phyloP scores from a whole-genome alignment of 2,797 vertebrate species.

The Meriones psammophilus region DNA sequence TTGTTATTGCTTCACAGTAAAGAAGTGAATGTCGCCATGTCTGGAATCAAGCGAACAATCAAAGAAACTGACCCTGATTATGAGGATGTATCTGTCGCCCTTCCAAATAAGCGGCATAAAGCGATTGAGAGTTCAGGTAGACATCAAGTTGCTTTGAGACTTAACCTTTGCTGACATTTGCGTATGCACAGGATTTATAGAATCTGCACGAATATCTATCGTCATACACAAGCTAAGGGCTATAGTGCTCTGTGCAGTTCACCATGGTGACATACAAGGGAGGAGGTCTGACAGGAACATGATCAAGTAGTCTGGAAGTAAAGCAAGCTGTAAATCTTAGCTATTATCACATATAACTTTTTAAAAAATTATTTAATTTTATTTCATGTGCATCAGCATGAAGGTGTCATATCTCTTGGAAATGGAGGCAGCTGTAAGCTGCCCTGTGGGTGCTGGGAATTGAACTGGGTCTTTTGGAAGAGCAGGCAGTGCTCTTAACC shows the following conservation, averaged over 20 bases:
- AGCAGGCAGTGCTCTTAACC: too few species aligned
- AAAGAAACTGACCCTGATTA: constrained; percentile 98
- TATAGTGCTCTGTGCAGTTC: not conserved
- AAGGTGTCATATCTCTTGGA: too few species aligned
- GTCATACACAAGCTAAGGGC: not conserved
- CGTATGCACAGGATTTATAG: not conserved
- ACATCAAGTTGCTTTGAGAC: constrained; percentile 59
- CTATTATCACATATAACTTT: not conserved
- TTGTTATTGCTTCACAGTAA: constrained; percentile 65
- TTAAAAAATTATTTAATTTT: too few species aligned
- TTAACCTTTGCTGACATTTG: constrained; percentile 45
- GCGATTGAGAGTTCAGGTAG: constrained; percentile 94
- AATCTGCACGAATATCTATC: not conserved
- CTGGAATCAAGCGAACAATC: constrained; percentile 96
- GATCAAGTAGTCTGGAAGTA: not conserved
- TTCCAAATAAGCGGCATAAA: constrained; percentile 95
- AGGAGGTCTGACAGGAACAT: not conserved
- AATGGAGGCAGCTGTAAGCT: too few species aligned
- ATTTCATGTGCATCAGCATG: too few species aligned
- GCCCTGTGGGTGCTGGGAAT: too few species aligned
- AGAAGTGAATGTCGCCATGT: constrained; percentile 90
- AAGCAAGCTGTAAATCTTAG: not conserved
- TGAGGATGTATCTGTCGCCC: constrained; percentile 94
- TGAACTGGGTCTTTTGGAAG: too few species aligned
- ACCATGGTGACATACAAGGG: not conserved